Base-by-base conservation (phyloP, 2,888 invertebrate genomes). In the Spilarctia lutea region DNA sequence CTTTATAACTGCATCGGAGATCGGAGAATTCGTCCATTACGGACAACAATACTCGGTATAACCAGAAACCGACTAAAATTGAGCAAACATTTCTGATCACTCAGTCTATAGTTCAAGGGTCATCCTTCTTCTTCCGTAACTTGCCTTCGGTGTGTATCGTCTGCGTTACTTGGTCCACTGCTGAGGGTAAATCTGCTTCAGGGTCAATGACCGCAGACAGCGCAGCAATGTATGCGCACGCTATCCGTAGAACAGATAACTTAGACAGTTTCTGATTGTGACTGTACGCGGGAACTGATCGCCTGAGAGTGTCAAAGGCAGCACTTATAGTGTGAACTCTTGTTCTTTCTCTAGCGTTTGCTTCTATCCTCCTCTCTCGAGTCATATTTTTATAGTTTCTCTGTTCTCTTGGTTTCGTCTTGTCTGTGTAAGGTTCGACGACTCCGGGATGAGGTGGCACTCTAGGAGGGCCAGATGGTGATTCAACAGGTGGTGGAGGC, bases 341-440 rank as follows among this genome's bases (percentile, higher is more conserved):
- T 11, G 99, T 98, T 76, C 99, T 94, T 90, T 99, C 99, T 10
- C 99, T 96, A 0, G 99, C 99, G 89, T 99, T 99, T 0, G 99
- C 99, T 91, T 99, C 99, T 88, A 99, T 98, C 81, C 99, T 96
- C 83, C 99, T 95, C 90, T 99, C 99, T 33, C 98, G 96, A 0
- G 98, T 99, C 99, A 99, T 99, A 91, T 99, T 99, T 90, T 99
- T 99, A 93, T 99, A 99, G 91, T 99, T 99, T 81, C 98, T 96
- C 88, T 98, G 98, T 80, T 98, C 97, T 73, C 97, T 95, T 0
- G 94, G 92, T 69, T 88, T 96, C 85, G 85, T 75, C 81, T 89
- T 93, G 1, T 94, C 91, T 45, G 85, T 68, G 79, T 89, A 89
- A 6, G 83, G 79, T 73, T 93, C 94, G 11, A 89, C 86, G 35